Percentiles rank a stretch among this genome's conserved stretches.
Evolutionary conservation across 2,888 invertebrate genomes (phyloP).

Genomic region (Sinohyriopsis cumingii): DNA sequence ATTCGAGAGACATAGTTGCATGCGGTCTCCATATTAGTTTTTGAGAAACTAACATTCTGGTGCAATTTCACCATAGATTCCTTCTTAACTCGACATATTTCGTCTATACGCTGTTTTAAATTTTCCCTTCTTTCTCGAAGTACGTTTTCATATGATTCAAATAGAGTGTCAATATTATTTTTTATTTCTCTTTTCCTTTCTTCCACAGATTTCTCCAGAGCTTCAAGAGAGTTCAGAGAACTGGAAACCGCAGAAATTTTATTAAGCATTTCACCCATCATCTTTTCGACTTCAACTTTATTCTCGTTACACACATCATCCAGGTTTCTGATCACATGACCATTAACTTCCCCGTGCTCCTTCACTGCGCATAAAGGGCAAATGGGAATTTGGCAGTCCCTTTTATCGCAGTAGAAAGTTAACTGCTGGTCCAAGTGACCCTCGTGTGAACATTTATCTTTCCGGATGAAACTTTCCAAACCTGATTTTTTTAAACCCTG

Average conservation of each 20-base stretch:
- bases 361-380: conserved; percentile 48
- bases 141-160: conserved; percentile 31
- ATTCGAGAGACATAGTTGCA: conserved; percentile 45
- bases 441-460: conserved; percentile 39
- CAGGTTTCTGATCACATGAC: conserved; percentile 41
- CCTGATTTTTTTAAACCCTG: conserved; percentile 40
- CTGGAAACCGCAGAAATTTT: conserved; percentile 40
- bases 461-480: conserved; percentile 39
- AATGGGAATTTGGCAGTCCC: conserved; percentile 38
- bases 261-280: conserved; percentile 40
- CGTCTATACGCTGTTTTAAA: conserved; percentile 40
- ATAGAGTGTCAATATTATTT: conserved; percentile 37
- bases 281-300: conserved; percentile 35
- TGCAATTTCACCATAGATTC: conserved; percentile 25
- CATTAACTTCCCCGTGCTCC: conserved; percentile 40
- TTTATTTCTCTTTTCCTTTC: conserved; percentile 27
- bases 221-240: conserved; percentile 32
- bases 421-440: conserved; percentile 49
- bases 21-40: conserved; percentile 38
- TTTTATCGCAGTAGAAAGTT: conserved; percentile 44
- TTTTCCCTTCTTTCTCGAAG: conserved; percentile 34
- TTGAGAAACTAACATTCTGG: conserved; percentile 22
- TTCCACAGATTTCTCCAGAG: conserved; percentile 26
- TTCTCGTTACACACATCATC: conserved; percentile 44
- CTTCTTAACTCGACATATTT: conserved; percentile 34